A percentile compares a stretch with the other conserved stretches of the same genome.
These are phyloP conservation scores for Eumeta japonica DNA, from an alignment of 1,140 invertebrate species.

Conservation along the genomic window DNA sequence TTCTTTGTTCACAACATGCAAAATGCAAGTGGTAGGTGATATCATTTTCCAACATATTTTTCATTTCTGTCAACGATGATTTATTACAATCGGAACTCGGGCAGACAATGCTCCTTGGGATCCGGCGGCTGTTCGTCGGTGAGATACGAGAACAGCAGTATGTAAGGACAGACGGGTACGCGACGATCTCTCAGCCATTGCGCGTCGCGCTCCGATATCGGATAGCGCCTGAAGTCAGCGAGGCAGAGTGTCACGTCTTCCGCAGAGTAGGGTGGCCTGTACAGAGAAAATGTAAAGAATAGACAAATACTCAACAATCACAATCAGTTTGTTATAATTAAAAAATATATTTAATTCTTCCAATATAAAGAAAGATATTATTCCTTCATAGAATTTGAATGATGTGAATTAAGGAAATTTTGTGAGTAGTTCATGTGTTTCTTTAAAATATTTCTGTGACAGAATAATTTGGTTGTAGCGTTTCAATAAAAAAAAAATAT, in stretches of 20 bases:
- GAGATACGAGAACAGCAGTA: slow-evolving; percentile 38
- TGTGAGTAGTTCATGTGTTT: too few relatives aligned
- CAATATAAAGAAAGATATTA: not conserved
- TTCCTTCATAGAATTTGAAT: not conserved
- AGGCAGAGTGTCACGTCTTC: slow-evolving; percentile 41
- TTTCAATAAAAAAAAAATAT: too few relatives aligned
- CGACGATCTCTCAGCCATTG: slow-evolving; percentile 26
- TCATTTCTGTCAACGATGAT: too few relatives aligned
- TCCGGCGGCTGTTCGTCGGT: slow-evolving; percentile 34
- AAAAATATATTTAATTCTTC: not conserved
- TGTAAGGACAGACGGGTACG: slow-evolving; percentile 41
- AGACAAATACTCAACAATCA: not conserved
- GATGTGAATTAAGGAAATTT: too few relatives aligned
- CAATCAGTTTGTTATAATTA: not conserved
- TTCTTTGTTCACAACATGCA: too few relatives aligned
- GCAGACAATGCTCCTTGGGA: slow-evolving; percentile 31
- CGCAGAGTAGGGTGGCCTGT: slow-evolving; percentile 40
- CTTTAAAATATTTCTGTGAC: too few relatives aligned
- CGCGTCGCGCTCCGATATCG: slow-evolving; percentile 29
- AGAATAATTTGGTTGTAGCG: too few relatives aligned
- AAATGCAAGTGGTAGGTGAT: too few relatives aligned
- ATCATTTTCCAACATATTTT: too few relatives aligned
- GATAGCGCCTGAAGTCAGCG: slow-evolving; percentile 35
- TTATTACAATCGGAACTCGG: too few relatives aligned
- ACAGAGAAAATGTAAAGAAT: slow-evolving; percentile 7